These are phyloP conservation scores for Orius laevigatus DNA, from an alignment of 1,140 invertebrate species.

Conservation along the genomic window DNA sequence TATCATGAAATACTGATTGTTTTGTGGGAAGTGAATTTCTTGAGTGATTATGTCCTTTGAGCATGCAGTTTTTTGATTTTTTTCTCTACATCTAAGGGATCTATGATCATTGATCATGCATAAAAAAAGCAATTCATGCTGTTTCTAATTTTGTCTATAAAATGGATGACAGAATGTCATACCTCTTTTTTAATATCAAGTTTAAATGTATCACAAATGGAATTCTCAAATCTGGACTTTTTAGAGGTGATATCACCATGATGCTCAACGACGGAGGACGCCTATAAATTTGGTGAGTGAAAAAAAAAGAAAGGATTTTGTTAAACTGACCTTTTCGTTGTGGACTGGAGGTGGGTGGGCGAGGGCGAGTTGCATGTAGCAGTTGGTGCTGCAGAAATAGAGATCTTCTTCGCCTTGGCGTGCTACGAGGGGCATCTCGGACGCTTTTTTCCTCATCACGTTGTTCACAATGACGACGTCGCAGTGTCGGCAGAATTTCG, in stretches of 20 bases:
- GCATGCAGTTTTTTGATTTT: no score
- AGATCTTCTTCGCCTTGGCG: slow-evolving; percentile 51
- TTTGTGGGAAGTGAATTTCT: no score
- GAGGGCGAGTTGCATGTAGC: slow-evolving; percentile 65
- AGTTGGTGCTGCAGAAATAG: slow-evolving; percentile 69
- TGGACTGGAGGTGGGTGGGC: slow-evolving; percentile 29
- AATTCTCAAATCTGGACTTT: slow-evolving; percentile 2
- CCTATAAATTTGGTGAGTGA: slow-evolving; percentile 25
- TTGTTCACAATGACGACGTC: slow-evolving; percentile 75
- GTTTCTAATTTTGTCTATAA: no score
- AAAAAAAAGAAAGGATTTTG: neutral
- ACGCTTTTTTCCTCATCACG: slow-evolving; percentile 60
- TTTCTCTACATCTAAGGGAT: no score
- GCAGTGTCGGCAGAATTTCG: slow-evolving; percentile 82
- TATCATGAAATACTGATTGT: no score
- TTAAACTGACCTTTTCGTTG: slow-evolving; percentile 30
- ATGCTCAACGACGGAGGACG: slow-evolving; percentile 44
- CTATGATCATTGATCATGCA: no score
- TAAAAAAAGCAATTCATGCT: no score
- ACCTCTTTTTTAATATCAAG: no score
- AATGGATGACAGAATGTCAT: no score
- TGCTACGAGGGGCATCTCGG: slow-evolving; percentile 56
- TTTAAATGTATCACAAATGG: no score
- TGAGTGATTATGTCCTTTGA: no score
- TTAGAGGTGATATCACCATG: slow-evolving; percentile 9